phyloP scores from a whole-genome alignment of 2,113 vertebrate genomes.

The Dasyornis broadbenti region DNA sequence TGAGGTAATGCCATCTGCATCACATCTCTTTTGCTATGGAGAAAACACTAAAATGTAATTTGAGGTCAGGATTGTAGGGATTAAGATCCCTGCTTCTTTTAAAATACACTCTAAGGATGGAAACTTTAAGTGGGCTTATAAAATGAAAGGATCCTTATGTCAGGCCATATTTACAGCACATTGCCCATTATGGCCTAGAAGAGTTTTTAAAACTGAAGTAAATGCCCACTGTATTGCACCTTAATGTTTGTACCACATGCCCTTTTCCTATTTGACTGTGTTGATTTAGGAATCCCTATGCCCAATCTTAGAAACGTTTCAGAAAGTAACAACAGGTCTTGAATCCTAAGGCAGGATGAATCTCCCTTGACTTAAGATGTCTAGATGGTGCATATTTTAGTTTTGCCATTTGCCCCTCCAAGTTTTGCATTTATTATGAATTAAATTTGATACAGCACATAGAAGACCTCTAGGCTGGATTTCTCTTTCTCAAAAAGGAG shows the following conservation, averaged over 20 bases:
- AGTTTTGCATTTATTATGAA: neutral
- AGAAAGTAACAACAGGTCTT: neutral
- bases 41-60: neutral
- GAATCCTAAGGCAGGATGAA: neutral
- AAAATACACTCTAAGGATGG: neutral
- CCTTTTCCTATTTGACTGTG: neutral
- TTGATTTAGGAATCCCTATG: neutral
- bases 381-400: neutral
- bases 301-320: neutral
- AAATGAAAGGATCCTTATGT: constrained; percentile 18
- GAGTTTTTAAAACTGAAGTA: neutral
- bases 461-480: neutral
- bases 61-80: neutral
- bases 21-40: neutral
- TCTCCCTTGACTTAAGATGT: neutral
- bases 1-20: constrained; percentile 35
- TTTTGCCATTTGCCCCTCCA: neutral
- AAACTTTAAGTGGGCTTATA: constrained; percentile 28
- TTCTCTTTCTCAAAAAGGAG: neutral
- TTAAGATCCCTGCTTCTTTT: constrained; percentile 23
- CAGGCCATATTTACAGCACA: constrained; percentile 12
- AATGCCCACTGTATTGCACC: neutral
- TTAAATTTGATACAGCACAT: neutral
- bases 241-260: neutral
- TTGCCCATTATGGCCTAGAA: neutral